Percentiles rank a stretch among this genome's conserved stretches.
These are phyloP conservation scores for Vanessa cardui DNA, from an alignment of 2,888 invertebrate genomes.

Conservation along the genomic window DNA sequence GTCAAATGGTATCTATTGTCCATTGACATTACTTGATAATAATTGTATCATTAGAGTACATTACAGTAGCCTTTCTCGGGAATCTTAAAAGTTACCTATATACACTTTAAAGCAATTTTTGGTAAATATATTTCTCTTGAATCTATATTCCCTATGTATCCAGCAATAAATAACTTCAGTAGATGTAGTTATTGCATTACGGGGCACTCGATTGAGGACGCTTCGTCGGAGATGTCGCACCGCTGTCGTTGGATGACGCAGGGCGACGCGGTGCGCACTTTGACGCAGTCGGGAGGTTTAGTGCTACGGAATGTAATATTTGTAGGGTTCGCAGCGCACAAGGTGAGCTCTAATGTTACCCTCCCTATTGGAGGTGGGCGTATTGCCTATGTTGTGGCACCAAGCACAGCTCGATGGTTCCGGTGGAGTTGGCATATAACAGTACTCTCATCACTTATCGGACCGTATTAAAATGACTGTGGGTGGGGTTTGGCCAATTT, in stretches of 20 bases:
- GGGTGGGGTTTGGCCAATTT: constrained; percentile 60
- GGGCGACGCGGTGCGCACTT: not conserved
- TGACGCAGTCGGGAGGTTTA: constrained; percentile 46
- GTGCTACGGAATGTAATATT: constrained; percentile 63
- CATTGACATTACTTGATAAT: constrained; percentile 82
- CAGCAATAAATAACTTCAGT: constrained; percentile 82
- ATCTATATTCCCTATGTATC: constrained; percentile 82
- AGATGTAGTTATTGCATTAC: constrained; percentile 74
- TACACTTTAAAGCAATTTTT: constrained; percentile 79
- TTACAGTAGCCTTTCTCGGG: constrained; percentile 82
- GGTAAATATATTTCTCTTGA: constrained; percentile 82
- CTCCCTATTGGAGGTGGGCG: constrained; percentile 83
- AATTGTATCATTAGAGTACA: constrained; percentile 83
- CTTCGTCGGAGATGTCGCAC: constrained; percentile 27
- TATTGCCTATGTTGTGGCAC: constrained; percentile 81
- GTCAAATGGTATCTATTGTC: constrained; percentile 82
- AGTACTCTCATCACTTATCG: constrained; percentile 51
- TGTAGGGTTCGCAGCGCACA: constrained; percentile 82
- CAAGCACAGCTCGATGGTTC: constrained; percentile 76
- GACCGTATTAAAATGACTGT: constrained; percentile 48
- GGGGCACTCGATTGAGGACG: constrained; percentile 56
- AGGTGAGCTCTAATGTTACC: constrained; percentile 81
- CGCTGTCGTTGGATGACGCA: not conserved
- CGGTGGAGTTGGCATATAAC: constrained; percentile 67
- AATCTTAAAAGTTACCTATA: constrained; percentile 83